A percentile compares a stretch with the other conserved stretches of the same genome.
These are phyloP conservation scores for Lepidurus apus DNA, from an alignment of 1,140 invertebrate genomes.

Conservation along the genomic window DNA sequence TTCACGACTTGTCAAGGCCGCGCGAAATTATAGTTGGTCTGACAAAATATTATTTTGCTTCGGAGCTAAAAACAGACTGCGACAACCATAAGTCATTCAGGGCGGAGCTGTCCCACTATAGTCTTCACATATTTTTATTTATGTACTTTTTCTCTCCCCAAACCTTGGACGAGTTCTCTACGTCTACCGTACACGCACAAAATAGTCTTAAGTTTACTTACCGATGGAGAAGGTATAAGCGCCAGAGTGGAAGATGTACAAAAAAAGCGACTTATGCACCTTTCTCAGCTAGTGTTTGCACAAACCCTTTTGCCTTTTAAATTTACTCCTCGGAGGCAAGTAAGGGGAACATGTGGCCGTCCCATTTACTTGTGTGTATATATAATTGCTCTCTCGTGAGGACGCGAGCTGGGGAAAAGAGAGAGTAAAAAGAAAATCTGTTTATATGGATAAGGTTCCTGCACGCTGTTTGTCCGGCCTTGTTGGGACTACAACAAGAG, in stretches of 20 bases:
- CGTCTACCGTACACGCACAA: background rate
- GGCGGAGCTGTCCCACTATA: background rate
- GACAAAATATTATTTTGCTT: background rate
- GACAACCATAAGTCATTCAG: background rate
- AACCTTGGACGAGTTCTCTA: background rate
- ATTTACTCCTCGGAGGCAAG: background rate
- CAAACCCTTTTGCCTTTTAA: background rate
- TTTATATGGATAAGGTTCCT: slow-evolving; percentile 22
- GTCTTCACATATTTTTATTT: background rate
- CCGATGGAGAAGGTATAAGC: background rate
- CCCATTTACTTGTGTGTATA: background rate
- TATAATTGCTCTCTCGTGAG: background rate
- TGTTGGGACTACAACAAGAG: background rate
- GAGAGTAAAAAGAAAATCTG: background rate
- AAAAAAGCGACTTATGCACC: background rate
- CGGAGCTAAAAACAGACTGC: background rate
- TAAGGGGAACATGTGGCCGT: background rate
- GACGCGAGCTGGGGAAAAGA: background rate
- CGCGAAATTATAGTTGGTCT: background rate
- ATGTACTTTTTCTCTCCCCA: background rate
- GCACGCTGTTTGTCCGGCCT: background rate
- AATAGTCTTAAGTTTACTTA: background rate
- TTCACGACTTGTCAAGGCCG: slow-evolving; percentile 7
- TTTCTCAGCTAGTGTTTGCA: background rate
- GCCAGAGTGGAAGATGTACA: background rate